Evolutionary conservation across 2,113 vertebrate genomes (phyloP).

Genomic region (Casuarius casuarius): DNA sequence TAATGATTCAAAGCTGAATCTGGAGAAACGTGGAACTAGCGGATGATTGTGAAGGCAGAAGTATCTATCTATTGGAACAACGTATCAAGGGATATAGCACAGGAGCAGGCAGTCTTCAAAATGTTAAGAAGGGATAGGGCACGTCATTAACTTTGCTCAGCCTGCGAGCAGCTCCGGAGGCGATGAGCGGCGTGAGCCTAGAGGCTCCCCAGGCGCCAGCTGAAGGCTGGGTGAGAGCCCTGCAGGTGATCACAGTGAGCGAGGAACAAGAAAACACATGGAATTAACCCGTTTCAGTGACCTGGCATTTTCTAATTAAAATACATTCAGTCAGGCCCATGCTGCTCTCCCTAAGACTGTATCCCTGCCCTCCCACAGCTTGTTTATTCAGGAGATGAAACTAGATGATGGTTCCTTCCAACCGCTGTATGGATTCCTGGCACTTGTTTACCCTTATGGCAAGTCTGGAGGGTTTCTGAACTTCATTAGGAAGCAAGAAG

Average conservation of each 20-base stretch:
- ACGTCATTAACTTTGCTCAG: no score
- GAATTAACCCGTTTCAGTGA: conserved; percentile 24
- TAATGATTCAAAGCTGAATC: not conserved
- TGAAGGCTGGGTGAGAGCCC: not conserved
- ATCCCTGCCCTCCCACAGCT: conserved; percentile 33
- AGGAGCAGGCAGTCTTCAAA: not conserved
- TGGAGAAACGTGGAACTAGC: rapidly evolving
- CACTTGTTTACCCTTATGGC: conserved; percentile 17
- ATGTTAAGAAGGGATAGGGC: not conserved
- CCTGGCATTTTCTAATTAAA: conserved; percentile 38
- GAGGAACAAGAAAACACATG: conserved; percentile 15
- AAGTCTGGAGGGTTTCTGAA: not conserved
- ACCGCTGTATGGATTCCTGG: conserved; percentile 5
- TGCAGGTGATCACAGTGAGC: not conserved
- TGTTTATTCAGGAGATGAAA: conserved; percentile 23
- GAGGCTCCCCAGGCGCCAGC: rapidly evolving
- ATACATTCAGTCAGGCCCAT: not conserved
- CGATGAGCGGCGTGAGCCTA: rapidly evolving
- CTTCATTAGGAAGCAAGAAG: conserved; percentile 13
- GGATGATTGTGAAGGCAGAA: not conserved
- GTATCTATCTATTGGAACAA: not conserved
- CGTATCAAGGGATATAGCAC: not conserved
- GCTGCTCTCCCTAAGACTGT: conserved; percentile 4
- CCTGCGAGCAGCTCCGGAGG: rapidly evolving
- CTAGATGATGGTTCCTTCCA: not conserved